Evolutionary conservation across 2,113 vertebrate species (phyloP).

Genomic region (Ophthalmolycus amberensis): DNA sequence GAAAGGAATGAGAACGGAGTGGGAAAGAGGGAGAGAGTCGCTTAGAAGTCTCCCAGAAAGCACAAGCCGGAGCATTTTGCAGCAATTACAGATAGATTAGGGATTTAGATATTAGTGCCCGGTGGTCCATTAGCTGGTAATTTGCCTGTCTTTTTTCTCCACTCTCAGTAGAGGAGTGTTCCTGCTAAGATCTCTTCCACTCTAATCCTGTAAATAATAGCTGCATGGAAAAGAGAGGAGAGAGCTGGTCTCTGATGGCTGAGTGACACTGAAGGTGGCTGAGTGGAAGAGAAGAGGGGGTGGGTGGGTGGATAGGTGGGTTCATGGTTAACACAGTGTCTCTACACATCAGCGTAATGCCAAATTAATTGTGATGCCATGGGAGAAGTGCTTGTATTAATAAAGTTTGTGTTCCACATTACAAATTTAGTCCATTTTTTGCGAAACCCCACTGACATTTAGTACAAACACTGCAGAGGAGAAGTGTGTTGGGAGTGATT

Average conservation of each 20-base stretch:
- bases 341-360: not conserved
- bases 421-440: not conserved
- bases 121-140: slow-evolving; percentile 83
- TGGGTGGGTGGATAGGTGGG: slow-evolving; percentile 14
- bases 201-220: slow-evolving; percentile 81
- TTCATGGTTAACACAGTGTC: not conserved
- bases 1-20: slow-evolving; percentile 44
- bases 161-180: slow-evolving; percentile 69
- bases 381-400: slow-evolving; percentile 9
- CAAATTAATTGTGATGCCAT: not conserved
- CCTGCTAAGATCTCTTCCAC: slow-evolving; percentile 72
- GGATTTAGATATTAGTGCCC: slow-evolving; percentile 84
- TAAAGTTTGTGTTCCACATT: not conserved
- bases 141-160: slow-evolving; percentile 77
- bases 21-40: slow-evolving; percentile 27
- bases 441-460: not conserved
- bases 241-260: slow-evolving; percentile 43
- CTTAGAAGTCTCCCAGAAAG: slow-evolving; percentile 74
- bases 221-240: slow-evolving; percentile 43
- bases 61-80: slow-evolving; percentile 75
- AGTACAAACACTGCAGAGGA: not conserved
- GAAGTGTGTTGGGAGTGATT: not conserved
- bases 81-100: slow-evolving; percentile 82
- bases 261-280: slow-evolving; percentile 55
- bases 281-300: slow-evolving; percentile 13